Evolutionary conservation across 1,140 invertebrate species (phyloP), one percentile per base, ranked within the genome.

Genomic region (Diabrotica undecimpunctata): DNA sequence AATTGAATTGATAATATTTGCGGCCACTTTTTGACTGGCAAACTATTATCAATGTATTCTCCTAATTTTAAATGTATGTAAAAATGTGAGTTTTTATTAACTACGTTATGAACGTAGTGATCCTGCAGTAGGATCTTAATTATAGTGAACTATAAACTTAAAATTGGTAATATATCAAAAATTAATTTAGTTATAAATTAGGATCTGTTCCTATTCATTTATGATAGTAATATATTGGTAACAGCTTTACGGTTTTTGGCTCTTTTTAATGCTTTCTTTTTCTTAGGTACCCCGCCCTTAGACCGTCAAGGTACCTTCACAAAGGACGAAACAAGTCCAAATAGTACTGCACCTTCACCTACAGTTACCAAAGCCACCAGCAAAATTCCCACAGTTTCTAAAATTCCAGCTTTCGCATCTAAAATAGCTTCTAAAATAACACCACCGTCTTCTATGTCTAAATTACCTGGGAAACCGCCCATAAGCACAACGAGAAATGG

Each of bases 281-380:
- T 54, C 11, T 74, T 63, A 63, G 70, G 54, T 66, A 79, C 76
- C 65, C 80, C 78, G 58, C 80, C 85, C 2, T 74, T 90, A 7
- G 88, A 90, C 59, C 84, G 93, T 50, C 92, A 95, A 77, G 92
- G 91, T 25, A 95, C 93, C 0, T 95, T 95, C 75, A 92, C 91
- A 0, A 94, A 94, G 78, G 91, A 94, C 67, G 89, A 91, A 69
- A 13, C 65, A 6, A 54, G 35, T 41, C 12, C 53, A 9, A 62
- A 41, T 41, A 63, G 46, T 36, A 57, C 51, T 57, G n/a, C 13
- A 11, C 9, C 14, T 8, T 10, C 59, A 35, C 36, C 52, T 36
- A 13, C 67, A 60, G 8, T 10, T 10, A 46, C 8, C 13, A 70
- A 67, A 70, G 60, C 73, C 5, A 52, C 66, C 25, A 70, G 68